Base-by-base conservation (phyloP, 1,140 invertebrate genomes). In the Drosophila teissieri region DNA sequence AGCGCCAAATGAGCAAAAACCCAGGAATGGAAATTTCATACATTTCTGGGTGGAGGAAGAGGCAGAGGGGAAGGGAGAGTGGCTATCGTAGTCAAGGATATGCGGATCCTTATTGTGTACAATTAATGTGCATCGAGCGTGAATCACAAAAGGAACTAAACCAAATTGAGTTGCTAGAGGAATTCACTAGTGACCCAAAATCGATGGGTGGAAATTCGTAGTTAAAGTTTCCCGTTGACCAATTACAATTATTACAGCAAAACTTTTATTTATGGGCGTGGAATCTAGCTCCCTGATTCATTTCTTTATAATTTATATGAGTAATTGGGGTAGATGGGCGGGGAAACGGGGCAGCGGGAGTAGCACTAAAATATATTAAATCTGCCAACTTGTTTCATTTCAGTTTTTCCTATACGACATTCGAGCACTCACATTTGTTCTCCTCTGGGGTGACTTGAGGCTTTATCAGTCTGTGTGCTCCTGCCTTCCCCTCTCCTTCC, bases 51-150 rank as follows among this genome's bases (percentile, higher is more conserved):
- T 2, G 1, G 19, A 1, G 19, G 19, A 2, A 19, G 19, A 19
- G 1, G 19, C 1, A 19, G 19, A 19, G 19, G 19, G 19, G n/a
- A 6, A 7, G 8, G n/a, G n/a, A 7, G 8, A 10, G 3, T 40
- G 36, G 17, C 37, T 3, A 12, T 39, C 45, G 67, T 86, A 81
- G 76, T 77, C 83, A 89, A 89, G 83, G 83, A 86, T 89, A 86
- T 63, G 53, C 39, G 69, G 42, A 64, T 70, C 74, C 82, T 68
- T 78, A 56, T 82, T 86, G 64, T 67, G 70, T 73, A 67, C 76
- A 88, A 89, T 89, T 90, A 89, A 90, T 89, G 84, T 89, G 84
- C 84, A 89, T 49, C 63, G 60, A 89, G 84, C 84, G 85, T 89
- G 69, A 89, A 90, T 84, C 74, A 83, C 73, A 79, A 79, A 79